Evolutionary conservation across 2,797 vertebrate species (phyloP).

Genomic region (Sciaenops ocellatus): DNA sequence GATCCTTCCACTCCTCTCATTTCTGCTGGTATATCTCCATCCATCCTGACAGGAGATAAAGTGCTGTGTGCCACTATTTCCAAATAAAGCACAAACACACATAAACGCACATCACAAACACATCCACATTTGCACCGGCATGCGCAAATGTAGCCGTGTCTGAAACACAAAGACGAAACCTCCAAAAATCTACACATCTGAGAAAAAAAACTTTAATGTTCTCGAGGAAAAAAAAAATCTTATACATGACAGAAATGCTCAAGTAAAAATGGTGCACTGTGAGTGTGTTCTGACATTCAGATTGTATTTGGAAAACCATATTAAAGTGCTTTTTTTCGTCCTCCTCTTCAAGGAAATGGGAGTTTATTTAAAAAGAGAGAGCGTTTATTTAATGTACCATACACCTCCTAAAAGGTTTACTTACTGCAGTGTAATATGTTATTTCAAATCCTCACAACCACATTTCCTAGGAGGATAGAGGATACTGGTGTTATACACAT

Average conservation of each 20-base stretch:
- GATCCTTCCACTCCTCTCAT: conserved; percentile 67
- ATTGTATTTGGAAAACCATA: conserved; percentile 72
- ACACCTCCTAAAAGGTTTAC: conserved; percentile 88
- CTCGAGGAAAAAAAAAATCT: conserved; percentile 21
- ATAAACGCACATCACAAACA: conserved; percentile 19
- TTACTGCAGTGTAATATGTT: conserved; percentile 86
- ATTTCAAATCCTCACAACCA: conserved; percentile 85
- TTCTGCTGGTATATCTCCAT: conserved; percentile 63
- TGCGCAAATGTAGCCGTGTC: conserved; percentile 7
- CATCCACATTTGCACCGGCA: conserved; percentile 11
- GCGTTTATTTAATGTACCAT: conserved; percentile 86
- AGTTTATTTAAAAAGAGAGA: conserved; percentile 86
- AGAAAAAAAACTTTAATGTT: conserved; percentile 35
- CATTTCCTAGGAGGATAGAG: conserved; percentile 85
- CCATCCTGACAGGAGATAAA: conserved; percentile 71
- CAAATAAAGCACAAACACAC: conserved; percentile 60
- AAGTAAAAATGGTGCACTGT: conserved; percentile 38
- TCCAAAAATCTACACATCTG: conserved; percentile 31
- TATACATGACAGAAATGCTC: conserved; percentile 47
- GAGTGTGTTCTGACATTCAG: conserved; percentile 60
- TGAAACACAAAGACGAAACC: conserved; percentile 52
- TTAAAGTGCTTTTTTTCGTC: conserved; percentile 64
- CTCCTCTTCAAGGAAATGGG: conserved; percentile 79
- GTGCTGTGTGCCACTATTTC: conserved; percentile 55
- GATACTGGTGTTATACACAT: conserved; percentile 67